Percentiles rank a stretch among this genome's conserved stretches.
These are phyloP conservation scores for Caenorhabditis panamensis DNA, from an alignment of 2,888 invertebrate species.

Conservation along the genomic window DNA sequence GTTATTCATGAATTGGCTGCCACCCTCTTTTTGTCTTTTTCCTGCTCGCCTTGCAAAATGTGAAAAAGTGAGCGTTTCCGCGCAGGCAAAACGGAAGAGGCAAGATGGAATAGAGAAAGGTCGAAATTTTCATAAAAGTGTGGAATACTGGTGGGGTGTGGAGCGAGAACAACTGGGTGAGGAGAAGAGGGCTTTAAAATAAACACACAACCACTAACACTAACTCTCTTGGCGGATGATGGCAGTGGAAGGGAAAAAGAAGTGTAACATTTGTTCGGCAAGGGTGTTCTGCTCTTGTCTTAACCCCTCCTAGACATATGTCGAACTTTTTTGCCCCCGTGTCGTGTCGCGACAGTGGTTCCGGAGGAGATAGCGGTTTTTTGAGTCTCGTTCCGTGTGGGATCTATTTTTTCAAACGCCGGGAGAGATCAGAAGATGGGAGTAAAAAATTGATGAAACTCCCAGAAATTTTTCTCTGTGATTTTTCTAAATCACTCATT, in stretches of 20 bases:
- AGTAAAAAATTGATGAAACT: too few relatives aligned
- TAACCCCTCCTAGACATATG: conserved; percentile 24
- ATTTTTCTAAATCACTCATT: too few relatives aligned
- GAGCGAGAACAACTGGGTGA: not conserved
- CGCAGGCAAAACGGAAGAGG: not conserved
- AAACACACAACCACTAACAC: conserved; percentile 54
- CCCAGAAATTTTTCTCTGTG: too few relatives aligned
- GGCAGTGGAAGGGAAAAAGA: conserved; percentile 12
- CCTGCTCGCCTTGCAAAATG: not conserved
- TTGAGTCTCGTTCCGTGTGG: not conserved
- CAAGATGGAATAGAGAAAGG: not conserved
- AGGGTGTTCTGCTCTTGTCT: conserved; percentile 31
- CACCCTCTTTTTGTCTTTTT: conserved; percentile 1
- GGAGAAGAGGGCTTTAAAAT: conserved; percentile 39
- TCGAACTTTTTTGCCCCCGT: conserved; percentile 19
- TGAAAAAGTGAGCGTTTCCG: not conserved
- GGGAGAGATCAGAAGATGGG: too few relatives aligned
- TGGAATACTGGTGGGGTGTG: not conserved
- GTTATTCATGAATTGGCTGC: conserved; percentile 20
- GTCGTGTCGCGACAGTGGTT: not conserved
- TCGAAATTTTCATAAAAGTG: not conserved
- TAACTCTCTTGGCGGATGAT: conserved; percentile 44
- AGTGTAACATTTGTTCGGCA: conserved; percentile 53
- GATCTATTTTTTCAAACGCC: too few relatives aligned
- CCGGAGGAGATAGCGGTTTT: not conserved